Evolutionary conservation across 2,797 vertebrate genomes (phyloP).

Genomic region (Acanthurus tractus): DNA sequence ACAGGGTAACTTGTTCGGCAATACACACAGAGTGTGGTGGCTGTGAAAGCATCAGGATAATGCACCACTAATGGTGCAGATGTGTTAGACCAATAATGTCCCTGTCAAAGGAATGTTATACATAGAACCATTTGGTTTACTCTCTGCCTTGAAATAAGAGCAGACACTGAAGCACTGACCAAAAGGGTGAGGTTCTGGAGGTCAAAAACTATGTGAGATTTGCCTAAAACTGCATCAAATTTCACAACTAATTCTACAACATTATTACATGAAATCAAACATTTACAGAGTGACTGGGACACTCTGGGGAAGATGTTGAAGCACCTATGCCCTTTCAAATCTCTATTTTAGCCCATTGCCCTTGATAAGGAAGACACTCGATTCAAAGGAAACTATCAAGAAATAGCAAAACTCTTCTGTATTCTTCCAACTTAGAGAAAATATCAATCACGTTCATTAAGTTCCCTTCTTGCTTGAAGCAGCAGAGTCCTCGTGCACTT

Average conservation of each 20-base stretch:
- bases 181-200: constrained; percentile 40
- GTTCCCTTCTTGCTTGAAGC: background rate
- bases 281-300: background rate
- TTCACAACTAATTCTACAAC: background rate
- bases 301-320: background rate
- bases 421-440: background rate
- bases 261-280: background rate
- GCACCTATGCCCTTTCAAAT: background rate
- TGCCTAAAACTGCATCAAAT: constrained; percentile 7
- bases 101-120: constrained; percentile 53
- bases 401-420: background rate
- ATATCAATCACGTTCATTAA: background rate
- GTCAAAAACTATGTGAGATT: constrained; percentile 29
- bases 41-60: constrained; percentile 66
- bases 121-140: constrained; percentile 29
- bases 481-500: background rate
- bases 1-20: constrained; percentile 73
- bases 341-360: background rate
- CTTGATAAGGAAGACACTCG: background rate
- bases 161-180: constrained; percentile 3
- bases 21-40: constrained; percentile 55
- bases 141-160: constrained; percentile 47
- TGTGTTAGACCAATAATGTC: constrained; percentile 59
- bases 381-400: background rate
- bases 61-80: constrained; percentile 69